Evolutionary conservation across 2,888 invertebrate species (phyloP).

Genomic region (Unio delphinus): DNA sequence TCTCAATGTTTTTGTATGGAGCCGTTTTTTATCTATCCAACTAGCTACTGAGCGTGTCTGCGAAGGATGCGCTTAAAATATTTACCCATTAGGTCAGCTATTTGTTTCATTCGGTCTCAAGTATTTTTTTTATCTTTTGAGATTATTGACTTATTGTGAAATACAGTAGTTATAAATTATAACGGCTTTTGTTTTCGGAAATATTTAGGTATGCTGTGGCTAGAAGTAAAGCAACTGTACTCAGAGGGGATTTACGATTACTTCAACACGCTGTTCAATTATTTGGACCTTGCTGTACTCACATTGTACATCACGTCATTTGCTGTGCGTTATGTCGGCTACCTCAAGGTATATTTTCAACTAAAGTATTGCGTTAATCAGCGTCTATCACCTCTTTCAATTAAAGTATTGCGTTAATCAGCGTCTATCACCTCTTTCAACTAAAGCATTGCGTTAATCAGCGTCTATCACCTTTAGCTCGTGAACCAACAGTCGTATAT

Average conservation of each 20-base stretch:
- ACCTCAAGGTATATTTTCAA: background rate
- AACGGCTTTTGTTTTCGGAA: background rate
- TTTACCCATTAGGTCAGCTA: no score
- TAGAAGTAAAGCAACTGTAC: slow-evolving; percentile 2
- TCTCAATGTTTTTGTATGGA: no score
- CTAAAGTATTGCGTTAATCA: background rate
- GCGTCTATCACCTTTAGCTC: background rate
- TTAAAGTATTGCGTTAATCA: background rate
- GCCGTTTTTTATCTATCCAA: no score
- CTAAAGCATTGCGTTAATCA: background rate
- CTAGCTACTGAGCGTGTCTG: no score
- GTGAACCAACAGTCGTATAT: no score
- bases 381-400: no score
- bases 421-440: no score
- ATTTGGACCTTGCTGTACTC: slow-evolving; percentile 4
- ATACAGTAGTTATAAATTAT: no score
- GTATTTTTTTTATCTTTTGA: no score
- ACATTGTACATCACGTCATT: background rate
- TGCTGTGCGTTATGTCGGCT: background rate
- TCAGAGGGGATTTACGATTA: background rate
- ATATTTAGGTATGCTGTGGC: slow-evolving; percentile 3
- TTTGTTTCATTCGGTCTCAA: no score
- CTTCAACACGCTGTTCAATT: slow-evolving; percentile 5
- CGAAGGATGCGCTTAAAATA: no score
- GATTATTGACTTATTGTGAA: no score